These are phyloP conservation scores for Panzeria rudis DNA, from an alignment of 2,888 invertebrate genomes.

Conservation along the genomic window DNA sequence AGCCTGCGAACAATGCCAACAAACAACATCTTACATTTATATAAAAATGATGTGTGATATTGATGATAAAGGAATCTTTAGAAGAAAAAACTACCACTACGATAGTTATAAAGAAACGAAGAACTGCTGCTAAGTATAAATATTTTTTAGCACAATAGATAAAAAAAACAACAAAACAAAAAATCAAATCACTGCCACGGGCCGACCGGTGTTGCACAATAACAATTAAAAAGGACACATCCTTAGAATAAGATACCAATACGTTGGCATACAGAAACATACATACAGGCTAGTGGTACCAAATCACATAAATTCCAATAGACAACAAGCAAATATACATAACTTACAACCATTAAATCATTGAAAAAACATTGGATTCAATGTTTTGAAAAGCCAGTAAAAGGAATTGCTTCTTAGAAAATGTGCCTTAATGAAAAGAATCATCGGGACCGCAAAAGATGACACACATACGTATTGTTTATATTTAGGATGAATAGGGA, in stretches of 20 bases:
- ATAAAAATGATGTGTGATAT: slow-evolving; percentile 81
- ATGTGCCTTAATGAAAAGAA: slow-evolving; percentile 37
- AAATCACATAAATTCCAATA: slow-evolving; percentile 29
- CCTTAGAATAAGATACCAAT: slow-evolving; percentile 39
- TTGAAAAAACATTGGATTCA: slow-evolving; percentile 77
- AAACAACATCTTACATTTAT: slow-evolving; percentile 28
- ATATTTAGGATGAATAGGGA: slow-evolving; percentile 31
- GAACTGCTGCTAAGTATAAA: slow-evolving; percentile 22
- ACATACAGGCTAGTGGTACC: background rate
- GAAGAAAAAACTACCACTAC: slow-evolving; percentile 49
- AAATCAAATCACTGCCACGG: slow-evolving; percentile 81
- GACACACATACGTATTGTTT: slow-evolving; percentile 44
- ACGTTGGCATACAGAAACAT: slow-evolving; percentile 1
- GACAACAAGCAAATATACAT: slow-evolving; percentile 16
- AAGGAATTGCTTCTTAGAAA: slow-evolving; percentile 82
- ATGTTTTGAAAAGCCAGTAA: slow-evolving; percentile 82
- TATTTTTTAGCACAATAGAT: slow-evolving; percentile 71
- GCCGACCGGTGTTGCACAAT: slow-evolving; percentile 81
- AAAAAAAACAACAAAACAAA: slow-evolving; percentile 64
- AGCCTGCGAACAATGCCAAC: slow-evolving; percentile 68
- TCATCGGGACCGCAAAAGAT: slow-evolving; percentile 57
- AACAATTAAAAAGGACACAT: slow-evolving; percentile 74
- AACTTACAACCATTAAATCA: slow-evolving; percentile 63
- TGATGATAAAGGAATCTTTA: slow-evolving; percentile 76
- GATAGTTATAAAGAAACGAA: slow-evolving; percentile 22